These are phyloP conservation scores for Umimayanthus chanpuru DNA, from an alignment of 92 coral and sea anemone genomes.

Conservation along the genomic window DNA sequence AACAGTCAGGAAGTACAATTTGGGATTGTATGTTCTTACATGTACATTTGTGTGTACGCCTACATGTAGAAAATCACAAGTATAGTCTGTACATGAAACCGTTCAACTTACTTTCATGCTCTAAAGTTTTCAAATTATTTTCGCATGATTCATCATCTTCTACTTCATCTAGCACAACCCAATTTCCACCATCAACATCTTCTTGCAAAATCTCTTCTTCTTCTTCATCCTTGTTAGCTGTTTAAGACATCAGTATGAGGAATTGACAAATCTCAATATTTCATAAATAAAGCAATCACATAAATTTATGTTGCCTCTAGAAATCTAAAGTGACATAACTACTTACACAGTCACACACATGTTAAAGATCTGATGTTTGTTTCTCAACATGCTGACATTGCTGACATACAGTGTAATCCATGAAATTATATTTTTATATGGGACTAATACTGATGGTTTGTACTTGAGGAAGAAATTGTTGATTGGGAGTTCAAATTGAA, in stretches of 20 bases:
- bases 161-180: constrained; percentile 59
- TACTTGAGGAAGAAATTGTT: too few species aligned
- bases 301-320: too few species aligned
- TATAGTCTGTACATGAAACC: background rate
- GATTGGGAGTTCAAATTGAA: too few species aligned
- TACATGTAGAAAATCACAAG: background rate
- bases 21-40: too few species aligned
- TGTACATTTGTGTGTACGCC: background rate
- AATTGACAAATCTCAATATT: background rate
- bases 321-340: background rate
- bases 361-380: too few species aligned
- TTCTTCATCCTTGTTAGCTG: constrained; percentile 16
- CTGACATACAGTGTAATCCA: too few species aligned
- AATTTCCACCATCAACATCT: constrained; percentile 18
- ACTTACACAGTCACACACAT: background rate
- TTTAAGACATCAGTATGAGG: background rate
- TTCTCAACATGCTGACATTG: too few species aligned
- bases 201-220: constrained; percentile 18
- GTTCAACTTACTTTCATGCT: constrained; percentile 52
- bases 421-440: too few species aligned
- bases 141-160: constrained; percentile 43
- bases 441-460: too few species aligned
- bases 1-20: background rate
- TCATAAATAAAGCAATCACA: background rate
- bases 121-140: constrained; percentile 41